phyloP scores from a whole-genome alignment of 1,140 invertebrate species.

The Zaprionus gabonicus region DNA sequence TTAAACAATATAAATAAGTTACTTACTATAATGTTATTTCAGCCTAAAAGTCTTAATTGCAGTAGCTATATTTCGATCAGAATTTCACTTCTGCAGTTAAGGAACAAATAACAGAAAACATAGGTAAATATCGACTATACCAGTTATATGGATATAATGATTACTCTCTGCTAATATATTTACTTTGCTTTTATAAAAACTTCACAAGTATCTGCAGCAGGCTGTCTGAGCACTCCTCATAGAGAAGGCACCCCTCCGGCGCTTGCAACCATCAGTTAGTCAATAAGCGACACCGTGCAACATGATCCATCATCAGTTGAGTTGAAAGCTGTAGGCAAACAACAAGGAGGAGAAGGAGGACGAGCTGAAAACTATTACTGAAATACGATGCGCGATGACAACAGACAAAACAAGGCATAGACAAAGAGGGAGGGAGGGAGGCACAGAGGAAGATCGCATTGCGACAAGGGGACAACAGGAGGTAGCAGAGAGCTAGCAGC shows the following conservation, averaged over 20 bases:
- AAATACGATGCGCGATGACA: conserved; percentile 77
- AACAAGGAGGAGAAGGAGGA: conserved; percentile 21
- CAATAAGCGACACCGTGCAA: conserved; percentile 68
- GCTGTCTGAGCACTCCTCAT: neutral
- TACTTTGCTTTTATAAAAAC: neutral
- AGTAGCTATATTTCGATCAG: too few species aligned
- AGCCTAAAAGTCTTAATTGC: too few species aligned
- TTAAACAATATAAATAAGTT: too few species aligned
- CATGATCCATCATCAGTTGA: conserved; percentile 72
- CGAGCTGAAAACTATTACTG: conserved; percentile 69
- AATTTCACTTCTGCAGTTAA: too few species aligned
- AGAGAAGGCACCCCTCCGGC: conserved; percentile 38
- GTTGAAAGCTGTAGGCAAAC: conserved; percentile 72
- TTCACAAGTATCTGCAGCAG: neutral
- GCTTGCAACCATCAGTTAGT: conserved; percentile 54
- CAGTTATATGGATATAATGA: too few species aligned
- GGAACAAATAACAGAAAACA: too few species aligned
- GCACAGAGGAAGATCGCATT: conserved; percentile 1
- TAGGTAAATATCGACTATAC: too few species aligned
- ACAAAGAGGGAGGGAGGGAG: neutral
- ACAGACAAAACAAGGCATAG: conserved; percentile 53
- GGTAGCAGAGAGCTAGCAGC: conserved; percentile 15
- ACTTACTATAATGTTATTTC: too few species aligned
- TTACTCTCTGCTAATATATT: neutral
- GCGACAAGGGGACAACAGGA: conserved; percentile 18